phyloP scores from a whole-genome alignment of 2,113 vertebrate genomes.

The Maccullochella peelii region DNA sequence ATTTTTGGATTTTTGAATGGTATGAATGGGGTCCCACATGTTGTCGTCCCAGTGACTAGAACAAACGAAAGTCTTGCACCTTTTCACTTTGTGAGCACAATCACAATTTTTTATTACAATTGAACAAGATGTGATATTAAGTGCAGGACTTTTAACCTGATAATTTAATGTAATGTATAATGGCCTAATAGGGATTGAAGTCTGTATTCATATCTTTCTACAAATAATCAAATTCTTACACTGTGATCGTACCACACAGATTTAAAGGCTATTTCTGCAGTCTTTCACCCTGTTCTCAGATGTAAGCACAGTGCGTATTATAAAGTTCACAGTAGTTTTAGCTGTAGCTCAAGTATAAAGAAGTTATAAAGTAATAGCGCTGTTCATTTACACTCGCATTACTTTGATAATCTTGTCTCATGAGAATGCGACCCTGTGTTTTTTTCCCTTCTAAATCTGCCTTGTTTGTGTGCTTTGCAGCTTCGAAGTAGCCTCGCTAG shows the following conservation, averaged over 20 bases:
- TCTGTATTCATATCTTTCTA: not conserved
- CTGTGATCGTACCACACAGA: too few relatives aligned
- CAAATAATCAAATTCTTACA: not conserved
- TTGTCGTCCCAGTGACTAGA: not conserved
- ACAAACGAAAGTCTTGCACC: not conserved
- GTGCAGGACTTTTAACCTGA: not conserved
- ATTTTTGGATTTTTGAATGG: not conserved
- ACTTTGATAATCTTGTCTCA: conserved; percentile 45
- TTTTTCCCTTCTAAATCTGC: conserved; percentile 1
- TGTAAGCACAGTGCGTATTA: not conserved
- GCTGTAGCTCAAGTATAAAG: conserved; percentile 1
- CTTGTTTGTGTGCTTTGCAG: conserved; percentile 30
- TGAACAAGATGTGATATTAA: too few relatives aligned
- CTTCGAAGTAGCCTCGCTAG: conserved; percentile 23
- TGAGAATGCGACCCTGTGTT: conserved; percentile 11
- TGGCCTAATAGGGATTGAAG: too few relatives aligned
- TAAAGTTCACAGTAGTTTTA: not conserved
- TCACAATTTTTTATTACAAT: not conserved
- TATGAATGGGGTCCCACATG: not conserved
- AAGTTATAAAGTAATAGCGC: conserved; percentile 16
- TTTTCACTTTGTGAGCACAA: not conserved
- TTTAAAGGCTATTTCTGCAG: not conserved
- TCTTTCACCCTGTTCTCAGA: not conserved
- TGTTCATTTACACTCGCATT: conserved; percentile 27
- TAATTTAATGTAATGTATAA: not conserved